phyloP scores from a whole-genome alignment of 2,888 invertebrate species.

The Tachina lurida region DNA sequence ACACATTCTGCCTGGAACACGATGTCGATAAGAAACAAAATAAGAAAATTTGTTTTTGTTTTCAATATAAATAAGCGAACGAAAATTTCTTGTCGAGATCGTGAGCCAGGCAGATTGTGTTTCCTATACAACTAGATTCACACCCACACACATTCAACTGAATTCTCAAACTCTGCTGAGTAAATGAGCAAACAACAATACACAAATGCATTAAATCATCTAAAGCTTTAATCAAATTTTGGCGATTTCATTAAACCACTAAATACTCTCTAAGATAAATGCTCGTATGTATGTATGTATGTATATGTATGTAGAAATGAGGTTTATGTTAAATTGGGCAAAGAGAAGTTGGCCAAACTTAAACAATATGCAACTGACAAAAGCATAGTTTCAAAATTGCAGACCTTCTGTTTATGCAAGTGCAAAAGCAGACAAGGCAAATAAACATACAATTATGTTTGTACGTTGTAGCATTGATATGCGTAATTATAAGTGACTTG shows the following conservation, averaged over 20 bases:
- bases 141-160: background rate
- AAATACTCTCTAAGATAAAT: slow-evolving; percentile 26
- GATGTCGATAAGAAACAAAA: too few relatives aligned
- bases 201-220: background rate
- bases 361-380: slow-evolving; percentile 15
- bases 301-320: background rate
- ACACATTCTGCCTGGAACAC: too few relatives aligned
- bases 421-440: background rate
- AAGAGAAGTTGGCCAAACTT: slow-evolving; percentile 55
- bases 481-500: too few relatives aligned
- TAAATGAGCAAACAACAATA: background rate
- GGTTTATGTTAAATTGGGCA: slow-evolving; percentile 70
- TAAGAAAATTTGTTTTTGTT: too few relatives aligned
- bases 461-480: too few relatives aligned
- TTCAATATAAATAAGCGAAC: too few relatives aligned
- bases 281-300: background rate
- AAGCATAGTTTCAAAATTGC: background rate
- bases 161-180: too few relatives aligned
- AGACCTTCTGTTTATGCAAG: background rate
- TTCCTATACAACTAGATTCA: too few relatives aligned
- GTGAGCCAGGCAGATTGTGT: too few relatives aligned
- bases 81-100: too few relatives aligned
- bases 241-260: slow-evolving; percentile 24
- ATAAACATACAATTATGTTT: background rate
- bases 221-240: slow-evolving; percentile 19